A percentile compares a stretch with the other conserved stretches of the same genome.
Evolutionary conservation across 2,113 vertebrate species (phyloP).

Genomic region (Brienomyrus longianalis): DNA sequence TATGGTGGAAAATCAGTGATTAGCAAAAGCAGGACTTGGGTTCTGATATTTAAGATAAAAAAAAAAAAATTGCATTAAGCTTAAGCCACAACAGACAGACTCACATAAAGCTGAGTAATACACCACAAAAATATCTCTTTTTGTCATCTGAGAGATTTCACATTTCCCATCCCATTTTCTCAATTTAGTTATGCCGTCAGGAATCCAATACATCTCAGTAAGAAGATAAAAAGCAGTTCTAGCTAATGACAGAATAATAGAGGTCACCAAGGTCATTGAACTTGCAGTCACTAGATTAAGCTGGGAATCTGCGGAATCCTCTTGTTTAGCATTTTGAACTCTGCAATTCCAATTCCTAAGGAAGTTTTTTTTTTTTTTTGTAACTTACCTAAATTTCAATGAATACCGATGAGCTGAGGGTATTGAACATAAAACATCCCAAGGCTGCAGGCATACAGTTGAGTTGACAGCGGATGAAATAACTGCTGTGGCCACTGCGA

Average conservation of each 20-base stretch:
- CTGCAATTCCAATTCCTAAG: background rate
- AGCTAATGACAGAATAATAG: background rate
- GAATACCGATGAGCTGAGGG: background rate
- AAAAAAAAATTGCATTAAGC: background rate
- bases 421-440: background rate
- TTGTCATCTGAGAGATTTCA: background rate
- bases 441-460: background rate
- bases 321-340: background rate
- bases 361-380: background rate
- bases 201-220: background rate
- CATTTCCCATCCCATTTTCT: conserved; percentile 1
- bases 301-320: background rate
- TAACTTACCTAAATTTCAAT: background rate
- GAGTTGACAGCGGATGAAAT: background rate
- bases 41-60: background rate
- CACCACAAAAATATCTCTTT: background rate
- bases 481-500: background rate
- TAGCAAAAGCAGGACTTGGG: background rate
- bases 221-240: background rate
- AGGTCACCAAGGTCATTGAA: background rate
- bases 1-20: background rate
- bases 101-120: background rate
- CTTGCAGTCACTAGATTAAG: background rate
- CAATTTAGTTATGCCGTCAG: background rate
- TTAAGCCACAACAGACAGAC: background rate